Evolutionary conservation across 2,888 invertebrate genomes (phyloP).

Genomic region (Cryptophagus acutangulus): DNA sequence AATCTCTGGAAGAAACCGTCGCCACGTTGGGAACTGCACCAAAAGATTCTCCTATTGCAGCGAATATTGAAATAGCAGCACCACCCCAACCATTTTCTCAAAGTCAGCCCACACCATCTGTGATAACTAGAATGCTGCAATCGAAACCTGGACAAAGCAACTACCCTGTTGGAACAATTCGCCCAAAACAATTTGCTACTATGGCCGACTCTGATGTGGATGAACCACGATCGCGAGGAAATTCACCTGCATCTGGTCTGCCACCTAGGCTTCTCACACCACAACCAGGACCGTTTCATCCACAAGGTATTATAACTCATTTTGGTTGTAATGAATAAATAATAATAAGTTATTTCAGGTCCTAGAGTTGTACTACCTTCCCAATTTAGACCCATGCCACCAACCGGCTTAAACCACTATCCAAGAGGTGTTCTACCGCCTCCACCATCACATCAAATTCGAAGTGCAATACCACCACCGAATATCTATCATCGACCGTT

Average conservation of each 20-base stretch:
- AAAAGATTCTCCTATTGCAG: slow-evolving; percentile 43
- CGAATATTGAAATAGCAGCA: slow-evolving; percentile 46
- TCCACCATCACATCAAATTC: slow-evolving; percentile 19
- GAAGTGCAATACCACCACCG: slow-evolving; percentile 31
- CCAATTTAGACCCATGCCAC: slow-evolving; percentile 19
- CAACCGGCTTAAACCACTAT: slow-evolving; percentile 24
- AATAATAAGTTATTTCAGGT: too few relatives aligned
- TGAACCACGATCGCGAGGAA: slow-evolving; percentile 17
- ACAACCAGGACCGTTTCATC: slow-evolving; percentile 28
- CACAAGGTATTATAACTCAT: too few relatives aligned
- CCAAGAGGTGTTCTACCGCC: slow-evolving; percentile 34
- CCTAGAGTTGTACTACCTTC: not conserved
- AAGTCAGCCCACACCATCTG: slow-evolving; percentile 52
- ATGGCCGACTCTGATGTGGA: slow-evolving; percentile 34
- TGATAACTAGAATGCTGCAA: slow-evolving; percentile 61
- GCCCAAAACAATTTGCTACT: slow-evolving; percentile 38
- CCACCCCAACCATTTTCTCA: slow-evolving; percentile 53
- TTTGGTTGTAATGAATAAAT: too few relatives aligned
- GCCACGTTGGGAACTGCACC: slow-evolving; percentile 52
- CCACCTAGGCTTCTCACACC: not conserved
- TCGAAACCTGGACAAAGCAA: slow-evolving; percentile 35
- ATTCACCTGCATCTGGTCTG: slow-evolving; percentile 14
- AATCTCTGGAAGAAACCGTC: slow-evolving; percentile 47
- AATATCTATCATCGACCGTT: slow-evolving; percentile 49
- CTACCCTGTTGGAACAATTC: slow-evolving; percentile 30